These are phyloP conservation scores for Scaptomyza hsui DNA, from an alignment of 1,140 invertebrate genomes.

Conservation along the genomic window DNA sequence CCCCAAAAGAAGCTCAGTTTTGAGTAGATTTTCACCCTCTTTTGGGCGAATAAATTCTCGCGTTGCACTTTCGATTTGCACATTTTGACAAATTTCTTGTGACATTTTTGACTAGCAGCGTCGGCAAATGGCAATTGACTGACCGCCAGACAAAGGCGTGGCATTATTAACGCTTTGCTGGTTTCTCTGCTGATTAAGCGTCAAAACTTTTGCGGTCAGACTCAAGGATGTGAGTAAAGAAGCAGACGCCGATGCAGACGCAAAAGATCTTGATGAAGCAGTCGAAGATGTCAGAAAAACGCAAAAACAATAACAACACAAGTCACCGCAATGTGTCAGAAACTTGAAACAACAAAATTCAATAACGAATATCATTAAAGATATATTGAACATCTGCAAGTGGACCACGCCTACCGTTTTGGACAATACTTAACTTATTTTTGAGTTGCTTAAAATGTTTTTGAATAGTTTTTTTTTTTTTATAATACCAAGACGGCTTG, in stretches of 20 bases:
- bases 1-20: background rate
- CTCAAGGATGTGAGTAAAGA: constrained; percentile 3
- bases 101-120: constrained; percentile 72
- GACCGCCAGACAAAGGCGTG: constrained; percentile 50
- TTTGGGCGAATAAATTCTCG: background rate
- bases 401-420: constrained; percentile 26
- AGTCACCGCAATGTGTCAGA: constrained; percentile 52
- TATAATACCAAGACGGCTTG: too few species aligned
- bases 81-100: constrained; percentile 70
- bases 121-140: constrained; percentile 35
- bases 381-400: constrained; percentile 9
- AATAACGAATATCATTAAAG: background rate
- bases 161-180: constrained; percentile 79
- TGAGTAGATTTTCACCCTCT: background rate
- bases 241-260: background rate
- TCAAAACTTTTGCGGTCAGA: constrained; percentile 63
- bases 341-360: constrained; percentile 11
- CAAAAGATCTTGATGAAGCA: background rate
- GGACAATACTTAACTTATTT: constrained; percentile 8
- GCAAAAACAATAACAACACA: constrained; percentile 8
- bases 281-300: background rate
- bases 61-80: constrained; percentile 33
- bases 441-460: constrained; percentile 1
- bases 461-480: constrained; percentile 12
- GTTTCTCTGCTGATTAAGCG: constrained; percentile 62